These are phyloP conservation scores for Willowsia nigromaculata DNA, from an alignment of 2,888 invertebrate species.

Conservation along the genomic window DNA sequence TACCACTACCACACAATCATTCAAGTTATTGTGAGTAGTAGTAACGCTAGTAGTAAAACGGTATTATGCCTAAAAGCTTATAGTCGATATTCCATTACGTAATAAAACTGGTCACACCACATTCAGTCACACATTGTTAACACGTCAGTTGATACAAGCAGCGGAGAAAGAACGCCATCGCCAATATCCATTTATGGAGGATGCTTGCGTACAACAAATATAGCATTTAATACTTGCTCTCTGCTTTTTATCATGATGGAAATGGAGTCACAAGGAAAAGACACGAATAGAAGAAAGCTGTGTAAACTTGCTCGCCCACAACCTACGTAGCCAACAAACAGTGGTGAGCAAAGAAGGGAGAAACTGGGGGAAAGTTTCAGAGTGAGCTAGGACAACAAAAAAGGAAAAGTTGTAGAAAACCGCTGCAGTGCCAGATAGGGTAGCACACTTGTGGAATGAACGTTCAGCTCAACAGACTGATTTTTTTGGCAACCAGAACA, in stretches of 20 bases:
- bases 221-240: not conserved
- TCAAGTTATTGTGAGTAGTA: not conserved
- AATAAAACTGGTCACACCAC: slow-evolving; percentile 13
- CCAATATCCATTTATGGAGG: not conserved
- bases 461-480: slow-evolving; percentile 55
- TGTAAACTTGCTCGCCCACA: slow-evolving; percentile 47
- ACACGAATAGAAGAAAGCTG: not conserved
- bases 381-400: not conserved
- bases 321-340: not conserved
- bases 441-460: slow-evolving; percentile 69
- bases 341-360: not conserved
- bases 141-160: slow-evolving; percentile 13
- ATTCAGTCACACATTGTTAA: slow-evolving; percentile 37
- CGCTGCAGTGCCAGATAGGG: slow-evolving; percentile 12
- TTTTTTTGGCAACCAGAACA: not conserved
- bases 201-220: not conserved
- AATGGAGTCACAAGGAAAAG: not conserved
- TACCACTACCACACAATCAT: not conserved
- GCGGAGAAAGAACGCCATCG: not conserved
- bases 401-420: slow-evolving; percentile 54
- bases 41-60: not conserved
- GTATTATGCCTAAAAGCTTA: not conserved
- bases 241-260: not conserved
- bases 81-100: slow-evolving; percentile 5
- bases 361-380: not conserved